Base-by-base conservation (phyloP, 2,113 vertebrate genomes). In the Pedionomus torquatus region DNA sequence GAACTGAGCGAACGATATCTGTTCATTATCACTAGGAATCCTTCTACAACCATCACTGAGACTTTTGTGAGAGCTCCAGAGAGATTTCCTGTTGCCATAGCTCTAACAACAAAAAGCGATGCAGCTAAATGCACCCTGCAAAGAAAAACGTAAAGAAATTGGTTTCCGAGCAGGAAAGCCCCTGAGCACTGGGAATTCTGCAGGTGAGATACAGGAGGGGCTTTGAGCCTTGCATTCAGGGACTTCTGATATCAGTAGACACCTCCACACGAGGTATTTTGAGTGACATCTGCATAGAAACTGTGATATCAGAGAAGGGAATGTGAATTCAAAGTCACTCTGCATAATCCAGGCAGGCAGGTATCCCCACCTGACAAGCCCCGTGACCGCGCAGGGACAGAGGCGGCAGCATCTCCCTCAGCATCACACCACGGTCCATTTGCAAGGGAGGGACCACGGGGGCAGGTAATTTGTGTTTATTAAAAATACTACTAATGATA, bases 301-400 rank as follows among this genome's bases (percentile, higher is more conserved):
- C 54, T n/a, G 64, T 60, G 37, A 49, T 94, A 72, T 66, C 58
- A 93, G 69, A 64, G 69, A 70, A 58, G 1, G 31, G 41, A 90
- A 82, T 49, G 60, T 48, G 51, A 78, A 18, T 57, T 89, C 57
- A 90, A 87, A 82, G 88, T 80, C 83, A 83, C n/a, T 31, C 19
- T 39, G 64, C 90, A 55, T 85, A 68, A 83, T 83, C 66, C 66
- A 66, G 66, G 61, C 63, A 66, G 55, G 26, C 43, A 60, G 52
- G 33, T 35, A 75, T 30, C 25, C 58, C 41, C 46, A 19, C 11
- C 26, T 81, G 60, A 90, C 5, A 26, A 90, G 10, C 58, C 63
- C 28, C 15, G 13, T 2, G 3, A 20, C 39, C 3, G 1, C 0
- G 0, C 35, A 28, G 20, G 64, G 58, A 43, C 4, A 3, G 26